phyloP scores from a whole-genome alignment of 1,140 invertebrate species.

The Macrosteles quadrilineatus region DNA sequence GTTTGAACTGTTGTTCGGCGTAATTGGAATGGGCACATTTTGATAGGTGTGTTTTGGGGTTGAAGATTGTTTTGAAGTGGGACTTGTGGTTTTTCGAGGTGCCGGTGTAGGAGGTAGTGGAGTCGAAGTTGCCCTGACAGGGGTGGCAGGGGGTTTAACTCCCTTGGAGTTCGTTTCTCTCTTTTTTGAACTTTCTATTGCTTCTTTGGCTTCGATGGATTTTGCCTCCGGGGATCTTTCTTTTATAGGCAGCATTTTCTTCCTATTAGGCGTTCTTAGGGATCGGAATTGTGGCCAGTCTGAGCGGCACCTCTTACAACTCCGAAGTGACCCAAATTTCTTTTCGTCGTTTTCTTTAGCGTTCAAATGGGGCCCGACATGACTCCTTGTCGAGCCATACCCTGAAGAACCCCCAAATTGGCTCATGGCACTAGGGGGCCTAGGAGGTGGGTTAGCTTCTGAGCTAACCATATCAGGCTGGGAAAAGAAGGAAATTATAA shows the following conservation, averaged over 20 bases:
- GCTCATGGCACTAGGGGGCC: slow-evolving; percentile 55
- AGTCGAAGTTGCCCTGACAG: slow-evolving; percentile 4
- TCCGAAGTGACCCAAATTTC: slow-evolving; percentile 53
- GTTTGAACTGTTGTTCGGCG: slow-evolving; percentile 42
- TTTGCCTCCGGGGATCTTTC: slow-evolving; percentile 50
- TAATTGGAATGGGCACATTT: slow-evolving; percentile 56
- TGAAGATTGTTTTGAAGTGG: slow-evolving; percentile 45
- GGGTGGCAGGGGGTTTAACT: slow-evolving; percentile 17
- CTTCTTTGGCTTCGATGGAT: slow-evolving; percentile 41
- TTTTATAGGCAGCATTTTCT: slow-evolving; percentile 53
- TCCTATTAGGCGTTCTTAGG: slow-evolving; percentile 37
- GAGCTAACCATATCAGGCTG: background rate
- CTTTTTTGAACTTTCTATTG: slow-evolving; percentile 36
- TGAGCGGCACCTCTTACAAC: slow-evolving; percentile 36
- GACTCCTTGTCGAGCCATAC: slow-evolving; percentile 62
- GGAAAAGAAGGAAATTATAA: slow-evolving; percentile 17
- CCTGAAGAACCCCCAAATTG: slow-evolving; percentile 55
- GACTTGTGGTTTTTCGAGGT: slow-evolving; percentile 46
- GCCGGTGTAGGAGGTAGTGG: slow-evolving; percentile 50
- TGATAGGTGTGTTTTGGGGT: slow-evolving; percentile 56
- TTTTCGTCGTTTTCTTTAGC: slow-evolving; percentile 46
- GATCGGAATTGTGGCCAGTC: slow-evolving; percentile 42
- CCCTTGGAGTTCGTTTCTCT: background rate
- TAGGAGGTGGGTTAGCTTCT: slow-evolving; percentile 37
- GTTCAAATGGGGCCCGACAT: slow-evolving; percentile 52